These are phyloP conservation scores for Cataglyphis altisquamis DNA, from an alignment of 2,888 invertebrate species.

Conservation along the genomic window DNA sequence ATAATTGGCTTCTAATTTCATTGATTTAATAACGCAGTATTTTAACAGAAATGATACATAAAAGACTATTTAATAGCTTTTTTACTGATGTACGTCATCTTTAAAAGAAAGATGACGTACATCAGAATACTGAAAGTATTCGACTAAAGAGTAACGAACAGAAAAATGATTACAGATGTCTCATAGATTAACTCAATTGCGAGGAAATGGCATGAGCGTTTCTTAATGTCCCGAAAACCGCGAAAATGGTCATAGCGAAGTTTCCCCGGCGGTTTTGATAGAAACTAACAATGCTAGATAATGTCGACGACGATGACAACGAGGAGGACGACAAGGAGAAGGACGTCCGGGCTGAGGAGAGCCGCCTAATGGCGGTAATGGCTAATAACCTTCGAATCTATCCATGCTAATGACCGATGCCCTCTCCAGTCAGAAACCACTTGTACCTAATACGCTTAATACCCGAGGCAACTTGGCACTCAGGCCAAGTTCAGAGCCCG, in stretches of 20 bases:
- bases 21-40: background rate
- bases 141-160: background rate
- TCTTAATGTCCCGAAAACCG: constrained; percentile 1
- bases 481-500: constrained; percentile 76
- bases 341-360: constrained; percentile 73
- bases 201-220: constrained; percentile 19
- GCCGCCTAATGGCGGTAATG: constrained; percentile 82
- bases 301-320: constrained; percentile 44
- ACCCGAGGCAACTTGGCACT: constrained; percentile 82
- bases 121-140: background rate
- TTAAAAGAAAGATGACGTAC: background rate
- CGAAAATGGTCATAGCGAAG: constrained; percentile 37
- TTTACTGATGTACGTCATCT: background rate
- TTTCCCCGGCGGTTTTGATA: constrained; percentile 34
- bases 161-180: background rate
- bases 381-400: constrained; percentile 84
- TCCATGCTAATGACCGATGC: constrained; percentile 84
- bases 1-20: background rate
- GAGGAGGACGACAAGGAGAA: constrained; percentile 50
- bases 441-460: constrained; percentile 82
- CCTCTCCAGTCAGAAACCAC: constrained; percentile 77
- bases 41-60: background rate
- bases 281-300: constrained; percentile 61
- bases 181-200: constrained; percentile 19
- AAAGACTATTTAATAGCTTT: background rate